These are phyloP conservation scores for Morpho achilles DNA, from an alignment of 2,888 invertebrate genomes.

Conservation along the genomic window DNA sequence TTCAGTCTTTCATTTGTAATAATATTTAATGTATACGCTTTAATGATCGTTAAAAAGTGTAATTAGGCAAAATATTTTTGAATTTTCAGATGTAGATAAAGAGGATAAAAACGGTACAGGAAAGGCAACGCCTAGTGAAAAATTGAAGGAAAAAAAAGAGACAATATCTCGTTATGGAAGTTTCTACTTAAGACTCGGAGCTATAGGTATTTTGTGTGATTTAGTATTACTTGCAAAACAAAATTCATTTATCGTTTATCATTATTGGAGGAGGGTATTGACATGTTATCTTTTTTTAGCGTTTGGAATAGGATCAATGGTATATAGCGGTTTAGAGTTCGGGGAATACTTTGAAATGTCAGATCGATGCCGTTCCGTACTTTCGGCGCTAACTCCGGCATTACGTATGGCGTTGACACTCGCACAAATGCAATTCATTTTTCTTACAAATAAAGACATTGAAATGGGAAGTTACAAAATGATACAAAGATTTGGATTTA, in stretches of 20 bases:
- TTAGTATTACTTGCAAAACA: neutral
- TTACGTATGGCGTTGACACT: constrained; percentile 91
- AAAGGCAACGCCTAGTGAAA: constrained; percentile 53
- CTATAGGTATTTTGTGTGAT: constrained; percentile 79
- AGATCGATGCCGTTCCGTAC: constrained; percentile 81
- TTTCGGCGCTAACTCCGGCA: constrained; percentile 88
- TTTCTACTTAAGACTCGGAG: constrained; percentile 91
- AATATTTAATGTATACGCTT: constrained; percentile 33
- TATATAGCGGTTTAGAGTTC: constrained; percentile 85
- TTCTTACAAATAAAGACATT: constrained; percentile 89
- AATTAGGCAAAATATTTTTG: constrained; percentile 1
- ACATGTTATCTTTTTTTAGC: constrained; percentile 40
- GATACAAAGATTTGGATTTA: constrained; percentile 91
- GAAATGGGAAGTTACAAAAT: constrained; percentile 82
- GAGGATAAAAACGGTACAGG: constrained; percentile 56
- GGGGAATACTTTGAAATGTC: constrained; percentile 87
- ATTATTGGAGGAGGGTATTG: neutral
- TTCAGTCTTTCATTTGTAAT: constrained; percentile 52
- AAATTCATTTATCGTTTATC: constrained; percentile 5
- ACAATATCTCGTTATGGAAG: constrained; percentile 84
- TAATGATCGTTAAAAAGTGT: constrained; percentile 15
- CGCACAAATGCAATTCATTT: constrained; percentile 95
- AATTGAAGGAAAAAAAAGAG: constrained; percentile 59
- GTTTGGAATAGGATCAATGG: constrained; percentile 83
- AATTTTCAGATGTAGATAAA: constrained; percentile 53